These are phyloP conservation scores for Habropoda laboriosa DNA, from an alignment of 1,140 invertebrate genomes.

Conservation along the genomic window DNA sequence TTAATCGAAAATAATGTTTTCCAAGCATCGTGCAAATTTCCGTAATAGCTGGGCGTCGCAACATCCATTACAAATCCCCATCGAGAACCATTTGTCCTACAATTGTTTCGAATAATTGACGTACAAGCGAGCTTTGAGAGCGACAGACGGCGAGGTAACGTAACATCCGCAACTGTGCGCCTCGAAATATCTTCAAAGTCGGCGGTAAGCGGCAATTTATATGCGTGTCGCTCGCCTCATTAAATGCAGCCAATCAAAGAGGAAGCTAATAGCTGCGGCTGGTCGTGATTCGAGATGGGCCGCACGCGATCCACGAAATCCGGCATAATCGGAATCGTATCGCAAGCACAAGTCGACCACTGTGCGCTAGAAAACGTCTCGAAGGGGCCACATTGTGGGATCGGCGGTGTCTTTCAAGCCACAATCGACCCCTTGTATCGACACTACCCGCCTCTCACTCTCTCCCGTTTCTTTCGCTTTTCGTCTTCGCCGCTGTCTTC, in stretches of 20 bases:
- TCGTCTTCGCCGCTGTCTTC: conserved; percentile 72
- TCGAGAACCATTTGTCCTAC: too few species aligned
- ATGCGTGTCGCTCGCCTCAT: conserved; percentile 79
- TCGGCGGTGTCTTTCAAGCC: conserved; percentile 76
- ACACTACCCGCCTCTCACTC: conserved; percentile 34
- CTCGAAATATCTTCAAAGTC: conserved; percentile 81
- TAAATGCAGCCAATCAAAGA: conserved; percentile 81
- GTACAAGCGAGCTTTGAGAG: not conserved
- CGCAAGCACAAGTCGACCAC: conserved; percentile 76
- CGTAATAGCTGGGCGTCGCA: too few species aligned
- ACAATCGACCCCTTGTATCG: conserved; percentile 80
- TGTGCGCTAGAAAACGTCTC: conserved; percentile 70
- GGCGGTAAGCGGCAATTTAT: conserved; percentile 77
- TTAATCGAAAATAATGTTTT: too few species aligned
- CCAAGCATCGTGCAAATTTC: too few species aligned
- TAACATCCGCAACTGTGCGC: conserved; percentile 23
- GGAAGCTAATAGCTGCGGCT: conserved; percentile 76
- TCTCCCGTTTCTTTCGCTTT: conserved; percentile 69
- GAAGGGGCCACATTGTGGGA: conserved; percentile 60
- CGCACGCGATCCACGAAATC: conserved; percentile 70
- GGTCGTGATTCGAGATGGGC: conserved; percentile 57
- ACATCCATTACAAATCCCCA: too few species aligned
- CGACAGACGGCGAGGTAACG: not conserved
- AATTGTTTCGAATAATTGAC: not conserved
- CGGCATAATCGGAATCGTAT: conserved; percentile 78